Base-by-base conservation (phyloP, 2,888 invertebrate genomes). In the Endotricha flammealis region DNA sequence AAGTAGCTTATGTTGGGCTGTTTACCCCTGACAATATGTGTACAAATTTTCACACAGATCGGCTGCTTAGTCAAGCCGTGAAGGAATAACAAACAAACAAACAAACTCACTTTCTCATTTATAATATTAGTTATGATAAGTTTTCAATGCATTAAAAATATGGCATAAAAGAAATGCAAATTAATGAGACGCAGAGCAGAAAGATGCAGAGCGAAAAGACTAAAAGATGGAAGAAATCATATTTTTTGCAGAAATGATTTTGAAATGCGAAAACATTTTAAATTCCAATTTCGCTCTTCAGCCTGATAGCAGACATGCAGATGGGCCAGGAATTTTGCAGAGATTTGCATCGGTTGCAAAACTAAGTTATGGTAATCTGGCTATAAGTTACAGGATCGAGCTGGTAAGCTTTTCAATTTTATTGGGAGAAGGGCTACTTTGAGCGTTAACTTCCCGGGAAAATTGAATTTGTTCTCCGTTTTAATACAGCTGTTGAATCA, bases 241-340 rank as follows among this genome's bases (percentile, higher is more conserved):
- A 39, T 16, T 39, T 34, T 35, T 39, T 42, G 33, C 58, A 46
- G 53, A 59, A 66, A 61, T 59, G 59, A n/a, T 62, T 67, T 62
- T 48, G 52, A 53, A 61, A 66, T 57, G 64, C n/a, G n/a, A 60
- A 60, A 64, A 61, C 57, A 73, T 79, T 75, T 75, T 62, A 73
- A 75, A 79, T 72, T 79, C 73, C 68, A 66, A 76, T 74, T 64
- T 74, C 68, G 73, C 77, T 71, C 70, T 76, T 71, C 63, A 62
- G 61, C 59, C 49, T 50, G 56, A 51, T 65, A 58, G 64, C 50
- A 63, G 66, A 64, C 72, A 66, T 71, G 74, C 71, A 78, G 74
- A 78, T 76, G 64, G 68, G 62, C 62, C 48, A 49, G 54, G 57
- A 67, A 72, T 73, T 77, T 69, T 64, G 56, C 69, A 69, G 48